Conservation (phyloP, 2,888 invertebrate species). For the Subacronicta megacephala region DNA sequence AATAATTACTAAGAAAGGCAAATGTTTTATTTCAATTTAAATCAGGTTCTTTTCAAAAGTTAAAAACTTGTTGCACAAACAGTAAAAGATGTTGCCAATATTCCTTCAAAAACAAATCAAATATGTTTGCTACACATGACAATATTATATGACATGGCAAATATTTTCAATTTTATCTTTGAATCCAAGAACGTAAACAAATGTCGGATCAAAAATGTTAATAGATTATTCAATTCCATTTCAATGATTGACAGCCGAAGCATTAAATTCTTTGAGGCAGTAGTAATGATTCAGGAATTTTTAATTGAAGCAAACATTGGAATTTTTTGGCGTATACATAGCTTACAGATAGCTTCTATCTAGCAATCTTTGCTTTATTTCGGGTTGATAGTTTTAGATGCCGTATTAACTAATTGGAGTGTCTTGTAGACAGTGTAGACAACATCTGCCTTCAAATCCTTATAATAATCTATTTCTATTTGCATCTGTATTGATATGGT, state of each 20-base stretch:
- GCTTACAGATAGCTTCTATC: constrained; percentile 4
- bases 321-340: constrained; percentile 14
- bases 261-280: constrained; percentile 6
- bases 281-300: constrained; percentile 16
- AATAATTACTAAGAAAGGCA: background rate
- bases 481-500: too few relatives aligned
- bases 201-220: constrained; percentile 7
- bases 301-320: constrained; percentile 18
- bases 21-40: too few relatives aligned
- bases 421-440: too few relatives aligned
- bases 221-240: constrained; percentile 16
- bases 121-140: constrained; percentile 2
- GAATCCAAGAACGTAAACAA: constrained; percentile 8
- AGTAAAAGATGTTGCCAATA: constrained; percentile 1
- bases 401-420: constrained; percentile 1
- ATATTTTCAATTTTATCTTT: background rate
- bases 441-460: too few relatives aligned
- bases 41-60: too few relatives aligned
- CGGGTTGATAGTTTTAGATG: constrained; percentile 31
- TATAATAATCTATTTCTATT: too few relatives aligned
- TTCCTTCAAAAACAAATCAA: background rate
- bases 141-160: constrained; percentile 1
- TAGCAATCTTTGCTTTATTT: constrained; percentile 14
- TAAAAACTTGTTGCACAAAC: too few relatives aligned
- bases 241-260: constrained; percentile 17